Conservation (phyloP, 2,113 vertebrate genomes). For the Laticauda laticaudata region DNA sequence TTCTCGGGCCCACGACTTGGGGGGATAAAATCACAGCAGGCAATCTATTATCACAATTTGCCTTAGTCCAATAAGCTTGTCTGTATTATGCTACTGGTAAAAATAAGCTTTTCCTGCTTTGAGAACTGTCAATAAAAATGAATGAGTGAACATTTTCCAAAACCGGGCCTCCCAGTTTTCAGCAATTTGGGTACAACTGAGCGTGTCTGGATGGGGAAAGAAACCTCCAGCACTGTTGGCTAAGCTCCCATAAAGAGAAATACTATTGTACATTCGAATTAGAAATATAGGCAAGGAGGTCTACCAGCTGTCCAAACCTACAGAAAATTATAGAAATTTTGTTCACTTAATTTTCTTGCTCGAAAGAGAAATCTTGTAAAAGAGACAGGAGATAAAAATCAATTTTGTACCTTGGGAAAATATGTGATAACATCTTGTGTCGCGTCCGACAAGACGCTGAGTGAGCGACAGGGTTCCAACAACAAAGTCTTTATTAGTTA, state of each 20-base stretch:
- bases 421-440: too few species aligned
- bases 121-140: neutral
- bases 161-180: neutral
- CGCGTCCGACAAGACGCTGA: too few species aligned
- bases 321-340: neutral
- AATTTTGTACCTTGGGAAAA: too few species aligned
- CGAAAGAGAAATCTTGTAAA: too few species aligned
- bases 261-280: neutral
- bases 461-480: too few species aligned
- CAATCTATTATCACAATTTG: neutral
- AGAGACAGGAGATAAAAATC: neutral
- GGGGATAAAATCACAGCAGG: neutral
- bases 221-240: neutral
- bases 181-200: neutral
- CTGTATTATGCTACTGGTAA: neutral
- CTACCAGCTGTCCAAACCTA: neutral
- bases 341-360: neutral
- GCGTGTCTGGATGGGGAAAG: neutral
- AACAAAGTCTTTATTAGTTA: too few species aligned
- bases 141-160: neutral
- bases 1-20: neutral
- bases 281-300: neutral
- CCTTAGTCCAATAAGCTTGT: neutral
- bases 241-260: neutral
- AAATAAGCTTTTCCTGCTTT: neutral